Evolutionary conservation across 2,888 invertebrate species (phyloP).

Genomic region (Mylabris sibirica): DNA sequence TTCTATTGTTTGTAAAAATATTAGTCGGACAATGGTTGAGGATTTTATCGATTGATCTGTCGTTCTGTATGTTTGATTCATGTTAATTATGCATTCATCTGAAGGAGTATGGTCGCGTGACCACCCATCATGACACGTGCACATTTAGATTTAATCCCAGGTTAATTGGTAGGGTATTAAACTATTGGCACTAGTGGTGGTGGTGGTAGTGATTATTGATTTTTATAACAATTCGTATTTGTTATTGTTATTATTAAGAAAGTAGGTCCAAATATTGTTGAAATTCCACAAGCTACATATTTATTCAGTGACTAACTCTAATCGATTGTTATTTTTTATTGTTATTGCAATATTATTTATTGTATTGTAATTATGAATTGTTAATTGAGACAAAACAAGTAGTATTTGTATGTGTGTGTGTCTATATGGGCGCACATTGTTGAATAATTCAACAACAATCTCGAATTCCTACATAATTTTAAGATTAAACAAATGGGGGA

Average conservation of each 20-base stretch:
- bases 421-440: neutral
- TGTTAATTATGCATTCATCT: slow-evolving; percentile 43
- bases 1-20: slow-evolving; percentile 1
- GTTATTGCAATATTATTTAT: slow-evolving; percentile 12
- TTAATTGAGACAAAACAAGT: slow-evolving; percentile 7
- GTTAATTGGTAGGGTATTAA: slow-evolving; percentile 52
- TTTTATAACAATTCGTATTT: neutral
- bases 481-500: neutral
- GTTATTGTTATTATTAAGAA: neutral
- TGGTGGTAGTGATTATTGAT: neutral
- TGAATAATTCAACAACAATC: slow-evolving; percentile 12
- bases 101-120: slow-evolving; percentile 51
- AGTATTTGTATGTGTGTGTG: neutral
- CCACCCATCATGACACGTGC: slow-evolving; percentile 56
- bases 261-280: neutral
- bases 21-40: neutral
- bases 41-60: slow-evolving; percentile 11
- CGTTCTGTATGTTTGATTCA: slow-evolving; percentile 21
- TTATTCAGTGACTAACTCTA: slow-evolving; percentile 8
- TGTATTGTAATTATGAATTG: slow-evolving; percentile 12
- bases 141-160: slow-evolving; percentile 53
- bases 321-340: slow-evolving; percentile 12
- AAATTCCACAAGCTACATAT: slow-evolving; percentile 3
- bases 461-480: slow-evolving; percentile 11
- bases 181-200: neutral